Conservation (phyloP, 2,888 invertebrate genomes). For the Drosophila histrio region DNA sequence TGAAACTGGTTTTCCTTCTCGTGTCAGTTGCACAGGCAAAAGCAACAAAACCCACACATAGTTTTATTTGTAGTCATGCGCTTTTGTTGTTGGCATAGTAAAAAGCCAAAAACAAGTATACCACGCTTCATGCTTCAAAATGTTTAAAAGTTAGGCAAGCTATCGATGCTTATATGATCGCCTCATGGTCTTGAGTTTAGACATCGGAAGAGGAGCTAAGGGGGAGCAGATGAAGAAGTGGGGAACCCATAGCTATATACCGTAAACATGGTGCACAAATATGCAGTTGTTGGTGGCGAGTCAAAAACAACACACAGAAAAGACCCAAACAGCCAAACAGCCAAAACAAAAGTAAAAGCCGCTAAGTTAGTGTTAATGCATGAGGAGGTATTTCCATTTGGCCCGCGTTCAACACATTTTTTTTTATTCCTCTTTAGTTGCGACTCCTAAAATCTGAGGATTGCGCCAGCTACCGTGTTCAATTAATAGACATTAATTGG, state of each 20-base stretch:
- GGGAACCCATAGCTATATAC: slow-evolving; percentile 30
- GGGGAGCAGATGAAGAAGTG: neutral
- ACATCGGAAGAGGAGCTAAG: neutral
- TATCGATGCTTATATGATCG: slow-evolving; percentile 69
- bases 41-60: slow-evolving; percentile 70
- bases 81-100: slow-evolving; percentile 65
- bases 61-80: slow-evolving; percentile 72
- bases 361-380: slow-evolving; percentile 71
- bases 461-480: slow-evolving; percentile 46
- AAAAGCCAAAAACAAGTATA: slow-evolving; percentile 71
- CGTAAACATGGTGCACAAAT: slow-evolving; percentile 63
- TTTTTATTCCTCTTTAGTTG: neutral
- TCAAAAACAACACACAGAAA: slow-evolving; percentile 20
- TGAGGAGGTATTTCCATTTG: slow-evolving; percentile 49
- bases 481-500: slow-evolving; percentile 41
- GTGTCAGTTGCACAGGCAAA: slow-evolving; percentile 49
- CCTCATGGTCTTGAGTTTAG: slow-evolving; percentile 5
- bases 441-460: slow-evolving; percentile 17
- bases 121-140: slow-evolving; percentile 74
- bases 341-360: slow-evolving; percentile 73
- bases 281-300: slow-evolving; percentile 63
- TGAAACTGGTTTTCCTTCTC: slow-evolving; percentile 67
- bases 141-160: slow-evolving; percentile 72
- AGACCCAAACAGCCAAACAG: slow-evolving; percentile 25
- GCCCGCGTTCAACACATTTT: slow-evolving; percentile 33